These are phyloP conservation scores for Linepithema humile DNA, from an alignment of 1,140 invertebrate species.

Conservation along the genomic window DNA sequence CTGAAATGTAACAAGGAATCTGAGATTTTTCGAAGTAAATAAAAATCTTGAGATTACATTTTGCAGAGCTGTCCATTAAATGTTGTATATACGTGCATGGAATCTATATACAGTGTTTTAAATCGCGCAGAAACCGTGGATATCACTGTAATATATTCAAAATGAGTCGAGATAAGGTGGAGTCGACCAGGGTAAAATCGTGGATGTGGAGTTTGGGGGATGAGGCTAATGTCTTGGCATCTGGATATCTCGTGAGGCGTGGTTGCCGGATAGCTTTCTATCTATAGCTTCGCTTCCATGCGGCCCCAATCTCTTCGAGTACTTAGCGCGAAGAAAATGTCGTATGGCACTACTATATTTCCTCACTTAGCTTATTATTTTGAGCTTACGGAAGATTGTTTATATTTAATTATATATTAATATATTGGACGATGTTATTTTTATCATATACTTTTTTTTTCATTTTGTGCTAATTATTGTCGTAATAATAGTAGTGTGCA, in stretches of 20 bases:
- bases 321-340: conserved; percentile 29
- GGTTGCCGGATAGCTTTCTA: conserved; percentile 57
- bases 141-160: conserved; percentile 31
- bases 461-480: not conserved
- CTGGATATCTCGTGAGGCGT: conserved; percentile 62
- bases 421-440: not conserved
- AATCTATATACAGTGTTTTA: not conserved
- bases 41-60: conserved; percentile 35
- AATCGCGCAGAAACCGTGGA: conserved; percentile 28
- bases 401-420: not conserved
- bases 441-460: not conserved
- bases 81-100: not conserved
- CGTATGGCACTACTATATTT: conserved; percentile 9
- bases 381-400: not conserved
- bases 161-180: conserved; percentile 40
- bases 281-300: conserved; percentile 40
- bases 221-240: conserved; percentile 51
- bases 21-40: conserved; percentile 2
- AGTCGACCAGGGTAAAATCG: conserved; percentile 43
- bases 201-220: conserved; percentile 20
- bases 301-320: conserved; percentile 32
- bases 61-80: conserved; percentile 4
- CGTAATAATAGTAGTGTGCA: too few relatives aligned
- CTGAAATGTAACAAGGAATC: not conserved
- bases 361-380: conserved; percentile 7